Percentiles rank a stretch among this genome's conserved stretches.
These are phyloP conservation scores for Calliphora vicina DNA, from an alignment of 1,140 invertebrate species.

Conservation along the genomic window DNA sequence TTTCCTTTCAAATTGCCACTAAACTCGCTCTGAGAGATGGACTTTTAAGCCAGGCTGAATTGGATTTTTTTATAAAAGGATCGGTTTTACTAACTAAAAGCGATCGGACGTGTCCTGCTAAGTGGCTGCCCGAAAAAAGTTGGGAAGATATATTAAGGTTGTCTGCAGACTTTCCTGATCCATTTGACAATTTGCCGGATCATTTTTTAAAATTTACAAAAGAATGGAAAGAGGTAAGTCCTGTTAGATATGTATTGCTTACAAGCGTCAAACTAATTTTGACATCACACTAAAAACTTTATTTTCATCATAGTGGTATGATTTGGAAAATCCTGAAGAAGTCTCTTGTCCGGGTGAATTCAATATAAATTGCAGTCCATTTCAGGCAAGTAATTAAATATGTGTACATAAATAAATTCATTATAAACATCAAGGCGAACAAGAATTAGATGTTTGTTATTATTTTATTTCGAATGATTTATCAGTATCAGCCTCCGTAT, in stretches of 20 bases:
- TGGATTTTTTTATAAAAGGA: constrained; percentile 93
- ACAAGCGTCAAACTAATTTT: neutral
- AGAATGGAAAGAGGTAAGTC: constrained; percentile 73
- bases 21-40: constrained; percentile 77
- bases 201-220: constrained; percentile 69
- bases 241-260: neutral
- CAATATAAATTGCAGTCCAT: constrained; percentile 67
- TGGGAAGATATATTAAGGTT: constrained; percentile 86
- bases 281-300: neutral
- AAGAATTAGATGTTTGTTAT: no score
- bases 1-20: constrained; percentile 88
- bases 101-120: constrained; percentile 70
- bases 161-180: constrained; percentile 71
- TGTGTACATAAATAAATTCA: neutral
- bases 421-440: neutral
- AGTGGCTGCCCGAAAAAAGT: constrained; percentile 76
- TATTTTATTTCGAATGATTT: no score
- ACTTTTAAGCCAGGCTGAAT: constrained; percentile 71
- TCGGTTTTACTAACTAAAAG: constrained; percentile 79
- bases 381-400: constrained; percentile 55
- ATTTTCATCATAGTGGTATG: constrained; percentile 74
- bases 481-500: no score
- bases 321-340: constrained; percentile 80
- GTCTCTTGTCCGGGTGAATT: constrained; percentile 74
- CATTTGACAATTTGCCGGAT: constrained; percentile 72